A percentile compares a stretch with the other conserved stretches of the same genome.
These are phyloP conservation scores for Andrena bicolor DNA, from an alignment of 2,888 invertebrate species.

Conservation along the genomic window DNA sequence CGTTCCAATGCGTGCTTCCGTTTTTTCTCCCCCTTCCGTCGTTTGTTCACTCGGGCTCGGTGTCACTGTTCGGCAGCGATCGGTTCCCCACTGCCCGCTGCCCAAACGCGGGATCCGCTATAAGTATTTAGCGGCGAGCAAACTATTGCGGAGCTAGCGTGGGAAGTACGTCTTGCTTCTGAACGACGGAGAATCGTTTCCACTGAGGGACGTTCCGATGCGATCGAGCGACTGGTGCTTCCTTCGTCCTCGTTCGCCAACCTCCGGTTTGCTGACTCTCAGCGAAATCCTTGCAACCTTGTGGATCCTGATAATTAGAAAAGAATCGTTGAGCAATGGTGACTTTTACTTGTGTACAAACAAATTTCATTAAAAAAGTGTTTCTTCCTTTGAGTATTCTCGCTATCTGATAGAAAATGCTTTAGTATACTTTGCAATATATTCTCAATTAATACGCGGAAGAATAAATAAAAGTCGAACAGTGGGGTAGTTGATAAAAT, in stretches of 20 bases:
- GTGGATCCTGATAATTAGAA: slow-evolving; percentile 51
- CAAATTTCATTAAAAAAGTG: too few relatives aligned
- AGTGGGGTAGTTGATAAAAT: too few relatives aligned
- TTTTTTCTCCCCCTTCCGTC: background rate
- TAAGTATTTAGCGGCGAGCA: slow-evolving; percentile 21
- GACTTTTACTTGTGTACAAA: background rate
- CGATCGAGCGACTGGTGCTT: background rate
- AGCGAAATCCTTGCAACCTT: slow-evolving; percentile 34
- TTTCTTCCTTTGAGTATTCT: too few relatives aligned
- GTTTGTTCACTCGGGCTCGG: background rate
- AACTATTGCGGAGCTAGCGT: slow-evolving; percentile 4
- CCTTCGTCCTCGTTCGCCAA: slow-evolving; percentile 21
- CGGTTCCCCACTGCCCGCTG: slow-evolving; percentile 4
- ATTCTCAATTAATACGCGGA: too few relatives aligned
- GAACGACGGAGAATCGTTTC: slow-evolving; percentile 14
- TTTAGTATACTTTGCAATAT: too few relatives aligned
- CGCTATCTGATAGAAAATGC: too few relatives aligned
- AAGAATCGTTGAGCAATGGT: slow-evolving; percentile 10
- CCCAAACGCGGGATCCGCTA: slow-evolving; percentile 7
- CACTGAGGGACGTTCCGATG: background rate
- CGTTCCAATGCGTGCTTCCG: slow-evolving; percentile 17
- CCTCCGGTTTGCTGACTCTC: slow-evolving; percentile 16
- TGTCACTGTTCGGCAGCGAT: slow-evolving; percentile 20
- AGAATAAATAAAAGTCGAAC: too few relatives aligned
- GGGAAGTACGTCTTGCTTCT: background rate